Evolutionary conservation across 2,797 vertebrate species (phyloP).

Genomic region (Tamandua tetradactyla): DNA sequence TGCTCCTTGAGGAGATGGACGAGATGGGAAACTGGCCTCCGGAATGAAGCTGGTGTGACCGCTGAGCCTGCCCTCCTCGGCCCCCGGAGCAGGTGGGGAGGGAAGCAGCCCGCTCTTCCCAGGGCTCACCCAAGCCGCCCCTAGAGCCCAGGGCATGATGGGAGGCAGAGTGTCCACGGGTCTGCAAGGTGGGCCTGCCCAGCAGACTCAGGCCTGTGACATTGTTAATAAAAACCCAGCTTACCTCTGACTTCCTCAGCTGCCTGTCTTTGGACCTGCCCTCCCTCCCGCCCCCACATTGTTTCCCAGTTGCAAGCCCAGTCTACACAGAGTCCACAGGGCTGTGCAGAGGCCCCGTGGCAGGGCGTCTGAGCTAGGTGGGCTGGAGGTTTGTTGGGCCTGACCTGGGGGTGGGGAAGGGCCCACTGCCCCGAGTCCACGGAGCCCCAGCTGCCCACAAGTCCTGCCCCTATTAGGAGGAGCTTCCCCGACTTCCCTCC

Average conservation of each 20-base stretch:
- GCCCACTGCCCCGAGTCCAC: neutral
- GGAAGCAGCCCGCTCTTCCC: accelerated
- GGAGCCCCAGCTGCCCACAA: slow-evolving; percentile 58
- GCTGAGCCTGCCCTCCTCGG: accelerated
- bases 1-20: slow-evolving; percentile 17
- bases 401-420: neutral
- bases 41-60: neutral
- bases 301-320: neutral
- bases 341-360: neutral
- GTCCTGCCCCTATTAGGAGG: neutral
- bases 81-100: accelerated
- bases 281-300: accelerated
- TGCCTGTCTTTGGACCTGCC: neutral
- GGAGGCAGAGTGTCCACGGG: accelerated
- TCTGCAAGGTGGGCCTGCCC: neutral
- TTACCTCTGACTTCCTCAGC: neutral
- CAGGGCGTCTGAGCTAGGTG: neutral
- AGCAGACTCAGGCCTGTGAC: neutral
- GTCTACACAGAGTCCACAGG: neutral
- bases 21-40: slow-evolving; percentile 21
- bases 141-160: neutral
- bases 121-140: neutral
- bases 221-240: slow-evolving; percentile 55
- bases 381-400: too few species aligned
- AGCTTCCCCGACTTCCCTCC: neutral